phyloP scores from a whole-genome alignment of 2,888 invertebrate species.

The Erebia ligea region DNA sequence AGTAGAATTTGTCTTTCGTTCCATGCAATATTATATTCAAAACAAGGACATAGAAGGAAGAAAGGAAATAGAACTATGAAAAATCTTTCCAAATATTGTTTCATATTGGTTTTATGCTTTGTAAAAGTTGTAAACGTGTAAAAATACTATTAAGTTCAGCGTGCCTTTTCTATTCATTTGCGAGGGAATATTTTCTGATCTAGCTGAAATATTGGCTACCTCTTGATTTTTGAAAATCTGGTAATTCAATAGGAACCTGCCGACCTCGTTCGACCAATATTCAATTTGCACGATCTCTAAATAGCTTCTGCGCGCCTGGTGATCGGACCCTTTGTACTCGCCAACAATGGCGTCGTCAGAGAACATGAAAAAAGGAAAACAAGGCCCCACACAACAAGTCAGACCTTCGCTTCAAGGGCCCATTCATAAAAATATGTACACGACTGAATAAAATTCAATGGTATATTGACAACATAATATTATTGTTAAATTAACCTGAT shows the following conservation, averaged over 20 bases:
- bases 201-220: conserved; percentile 67
- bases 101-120: neutral
- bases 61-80: no score
- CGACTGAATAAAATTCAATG: neutral
- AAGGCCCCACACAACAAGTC: conserved; percentile 3
- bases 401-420: neutral
- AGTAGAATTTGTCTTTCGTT: no score
- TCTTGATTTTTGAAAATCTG: conserved; percentile 57
- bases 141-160: neutral
- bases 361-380: conserved; percentile 54
- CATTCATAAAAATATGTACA: neutral
- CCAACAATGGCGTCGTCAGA: conserved; percentile 61
- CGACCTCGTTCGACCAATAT: conserved; percentile 66
- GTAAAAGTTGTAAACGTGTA: neutral
- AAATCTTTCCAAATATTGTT: no score
- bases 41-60: no score
- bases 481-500: neutral
- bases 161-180: conserved; percentile 42
- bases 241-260: conserved; percentile 66
- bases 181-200: conserved; percentile 53
- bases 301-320: conserved; percentile 66
- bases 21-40: no score
- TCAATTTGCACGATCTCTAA: conserved; percentile 77
- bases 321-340: conserved; percentile 62
- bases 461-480: neutral